Conservation (phyloP, 2,113 vertebrate genomes). For the Physeter macrocephalus region DNA sequence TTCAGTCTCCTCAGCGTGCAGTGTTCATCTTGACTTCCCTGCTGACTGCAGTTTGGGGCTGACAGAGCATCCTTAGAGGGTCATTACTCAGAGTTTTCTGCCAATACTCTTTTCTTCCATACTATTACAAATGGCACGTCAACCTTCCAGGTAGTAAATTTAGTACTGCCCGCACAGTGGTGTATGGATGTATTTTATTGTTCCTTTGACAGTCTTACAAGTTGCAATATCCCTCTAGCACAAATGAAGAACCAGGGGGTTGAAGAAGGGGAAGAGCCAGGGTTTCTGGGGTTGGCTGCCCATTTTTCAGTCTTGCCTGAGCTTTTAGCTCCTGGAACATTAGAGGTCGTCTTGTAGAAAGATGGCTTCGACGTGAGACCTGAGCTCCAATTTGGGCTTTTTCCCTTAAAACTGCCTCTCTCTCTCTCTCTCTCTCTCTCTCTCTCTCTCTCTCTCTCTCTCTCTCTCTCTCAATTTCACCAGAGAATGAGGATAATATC, state of each 20-base stretch:
- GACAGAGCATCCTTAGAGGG: not conserved
- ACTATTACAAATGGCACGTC: not conserved
- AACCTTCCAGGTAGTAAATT: constrained; percentile 39
- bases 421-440: not conserved
- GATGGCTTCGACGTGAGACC: not conserved
- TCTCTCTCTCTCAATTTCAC: not conserved
- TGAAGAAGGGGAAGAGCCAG: not conserved
- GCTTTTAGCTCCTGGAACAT: not conserved
- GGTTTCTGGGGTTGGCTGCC: not conserved
- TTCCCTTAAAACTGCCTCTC: constrained; percentile 20
- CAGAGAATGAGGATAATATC: not conserved
- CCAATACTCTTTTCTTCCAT: not conserved
- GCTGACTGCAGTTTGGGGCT: not conserved
- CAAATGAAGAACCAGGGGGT: not conserved
- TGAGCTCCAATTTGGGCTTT: not conserved
- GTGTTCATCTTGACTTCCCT: not conserved
- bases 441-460: not conserved
- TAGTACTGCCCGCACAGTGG: not conserved
- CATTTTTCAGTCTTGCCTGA: not conserved
- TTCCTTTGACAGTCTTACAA: constrained; percentile 24
- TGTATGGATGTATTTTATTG: constrained; percentile 22
- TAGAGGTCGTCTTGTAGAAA: not conserved
- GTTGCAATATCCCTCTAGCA: not conserved
- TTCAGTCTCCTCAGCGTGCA: not conserved
- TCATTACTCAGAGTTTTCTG: not conserved